Evolutionary conservation across 2,888 invertebrate species (phyloP).

Genomic region (Byasa hedistus): DNA sequence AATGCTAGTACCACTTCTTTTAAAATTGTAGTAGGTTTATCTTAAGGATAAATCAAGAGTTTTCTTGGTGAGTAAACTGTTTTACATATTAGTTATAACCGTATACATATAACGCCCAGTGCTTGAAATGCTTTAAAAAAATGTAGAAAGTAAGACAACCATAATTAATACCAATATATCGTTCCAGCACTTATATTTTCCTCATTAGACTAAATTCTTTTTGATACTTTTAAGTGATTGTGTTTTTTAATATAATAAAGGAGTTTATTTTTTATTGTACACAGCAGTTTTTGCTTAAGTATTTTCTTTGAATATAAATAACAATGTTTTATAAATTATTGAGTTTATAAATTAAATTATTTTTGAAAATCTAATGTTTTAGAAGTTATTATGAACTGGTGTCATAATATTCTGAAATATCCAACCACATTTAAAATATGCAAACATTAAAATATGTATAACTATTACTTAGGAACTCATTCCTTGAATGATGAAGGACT

Average conservation of each 20-base stretch:
- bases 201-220: neutral
- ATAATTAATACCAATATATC: conserved; percentile 2
- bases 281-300: neutral
- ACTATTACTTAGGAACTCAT: too few species aligned
- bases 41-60: conserved; percentile 34
- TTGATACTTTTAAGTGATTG: neutral
- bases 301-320: neutral
- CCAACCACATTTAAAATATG: too few species aligned
- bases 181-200: neutral
- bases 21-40: conserved; percentile 35
- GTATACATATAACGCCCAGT: conserved; percentile 27
- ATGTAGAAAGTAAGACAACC: conserved; percentile 26
- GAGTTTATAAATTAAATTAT: neutral
- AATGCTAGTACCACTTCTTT: conserved; percentile 33
- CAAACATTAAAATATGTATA: too few species aligned
- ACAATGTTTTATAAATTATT: neutral
- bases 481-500: too few species aligned
- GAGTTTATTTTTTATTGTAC: neutral
- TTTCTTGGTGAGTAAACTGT: conserved; percentile 28
- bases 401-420: too few species aligned
- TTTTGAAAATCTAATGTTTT: neutral
- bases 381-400: neutral
- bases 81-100: conserved; percentile 17
- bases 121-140: conserved; percentile 19
- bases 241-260: neutral